Conservation (phyloP, 1,140 invertebrate genomes). For the Hyles euphorbiae region DNA sequence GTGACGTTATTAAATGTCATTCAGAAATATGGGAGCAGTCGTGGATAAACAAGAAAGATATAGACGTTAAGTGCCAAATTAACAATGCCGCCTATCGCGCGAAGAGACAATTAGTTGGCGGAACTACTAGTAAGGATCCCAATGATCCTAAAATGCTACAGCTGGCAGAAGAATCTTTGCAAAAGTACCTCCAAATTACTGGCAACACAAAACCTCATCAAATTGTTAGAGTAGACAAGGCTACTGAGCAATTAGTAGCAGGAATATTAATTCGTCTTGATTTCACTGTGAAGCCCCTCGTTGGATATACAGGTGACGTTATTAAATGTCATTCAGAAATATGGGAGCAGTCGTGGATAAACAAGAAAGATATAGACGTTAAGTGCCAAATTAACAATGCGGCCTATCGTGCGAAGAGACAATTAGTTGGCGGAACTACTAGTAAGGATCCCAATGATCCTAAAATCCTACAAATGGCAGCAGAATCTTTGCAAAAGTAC, state of each 20-base stretch:
- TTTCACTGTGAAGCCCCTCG: constrained; percentile 21
- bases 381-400: constrained; percentile 7
- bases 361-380: constrained; percentile 20
- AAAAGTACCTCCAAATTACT: constrained; percentile 27
- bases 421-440: constrained; percentile 8
- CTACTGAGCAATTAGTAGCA: constrained; percentile 32
- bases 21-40: constrained; percentile 76
- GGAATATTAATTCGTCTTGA: constrained; percentile 29
- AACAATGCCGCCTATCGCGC: constrained; percentile 4
- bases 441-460: constrained; percentile 22
- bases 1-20: constrained; percentile 51
- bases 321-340: constrained; percentile 68
- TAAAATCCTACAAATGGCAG: constrained; percentile 25
- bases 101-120: constrained; percentile 10
- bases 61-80: constrained; percentile 14
- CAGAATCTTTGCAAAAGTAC: constrained; percentile 36
- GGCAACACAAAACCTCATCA: constrained; percentile 20
- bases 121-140: constrained; percentile 14
- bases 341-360: constrained; percentile 77
- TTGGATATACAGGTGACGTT: constrained; percentile 11
- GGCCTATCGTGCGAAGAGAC: constrained; percentile 6
- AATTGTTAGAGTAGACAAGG: constrained; percentile 28
- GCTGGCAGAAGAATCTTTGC: constrained; percentile 31
- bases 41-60: constrained; percentile 57
- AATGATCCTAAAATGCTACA: constrained; percentile 21